Conservation (phyloP, 2,797 vertebrate species). For the Sciurus vulgaris region DNA sequence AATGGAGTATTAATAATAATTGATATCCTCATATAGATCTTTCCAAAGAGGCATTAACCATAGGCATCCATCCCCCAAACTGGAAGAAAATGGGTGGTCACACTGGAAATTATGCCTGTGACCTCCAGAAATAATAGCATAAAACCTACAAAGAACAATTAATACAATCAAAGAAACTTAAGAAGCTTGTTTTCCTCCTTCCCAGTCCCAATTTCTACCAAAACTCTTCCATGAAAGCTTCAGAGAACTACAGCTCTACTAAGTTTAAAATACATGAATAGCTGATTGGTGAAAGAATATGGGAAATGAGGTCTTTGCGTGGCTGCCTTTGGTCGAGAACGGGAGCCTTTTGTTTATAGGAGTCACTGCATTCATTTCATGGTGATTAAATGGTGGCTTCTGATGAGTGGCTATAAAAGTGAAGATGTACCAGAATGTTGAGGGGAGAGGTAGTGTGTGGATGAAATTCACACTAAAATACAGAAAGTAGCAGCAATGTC, state of each 20-base stretch:
- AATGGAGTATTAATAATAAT: neutral
- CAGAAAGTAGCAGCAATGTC: neutral
- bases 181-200: neutral
- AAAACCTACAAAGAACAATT: neutral
- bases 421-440: neutral
- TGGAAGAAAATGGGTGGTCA: neutral
- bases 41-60: neutral
- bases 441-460: too few relatives aligned
- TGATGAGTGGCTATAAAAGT: neutral
- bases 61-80: neutral
- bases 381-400: neutral
- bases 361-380: neutral
- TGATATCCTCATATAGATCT: neutral
- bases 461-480: neutral
- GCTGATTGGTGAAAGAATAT: neutral
- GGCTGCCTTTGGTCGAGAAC: neutral
- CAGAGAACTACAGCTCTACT: neutral
- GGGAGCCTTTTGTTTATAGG: neutral
- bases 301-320: neutral
- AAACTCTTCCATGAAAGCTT: neutral
- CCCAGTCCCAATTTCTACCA: neutral
- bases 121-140: neutral
- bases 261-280: neutral
- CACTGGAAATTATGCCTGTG: neutral
- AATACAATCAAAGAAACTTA: neutral